Percentiles rank a stretch among this genome's conserved stretches.
These are phyloP conservation scores for Poecilia gillii DNA, from an alignment of 2,797 vertebrate species.

Conservation along the genomic window DNA sequence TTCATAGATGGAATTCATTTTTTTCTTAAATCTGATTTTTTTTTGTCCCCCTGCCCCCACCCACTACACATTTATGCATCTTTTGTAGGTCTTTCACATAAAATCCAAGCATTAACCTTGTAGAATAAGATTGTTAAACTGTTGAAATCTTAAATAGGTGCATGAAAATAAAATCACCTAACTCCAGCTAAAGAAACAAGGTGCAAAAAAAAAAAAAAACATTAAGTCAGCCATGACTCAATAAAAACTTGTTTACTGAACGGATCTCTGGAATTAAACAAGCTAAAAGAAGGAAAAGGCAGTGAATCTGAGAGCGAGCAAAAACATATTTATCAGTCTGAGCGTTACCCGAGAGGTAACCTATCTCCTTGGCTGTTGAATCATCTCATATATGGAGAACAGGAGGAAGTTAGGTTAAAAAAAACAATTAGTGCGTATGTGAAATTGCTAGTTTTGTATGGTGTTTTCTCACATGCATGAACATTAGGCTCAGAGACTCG, in stretches of 20 bases:
- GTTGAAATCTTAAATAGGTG: background rate
- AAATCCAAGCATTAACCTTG: background rate
- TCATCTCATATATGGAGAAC: conserved; percentile 52
- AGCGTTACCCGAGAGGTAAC: conserved; percentile 21
- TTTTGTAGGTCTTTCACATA: background rate
- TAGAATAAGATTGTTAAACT: background rate
- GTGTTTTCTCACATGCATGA: conserved; percentile 60
- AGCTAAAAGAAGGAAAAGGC: background rate
- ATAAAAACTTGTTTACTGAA: conserved; percentile 9
- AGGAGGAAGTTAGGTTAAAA: conserved; percentile 42
- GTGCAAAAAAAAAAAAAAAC: conserved; percentile 15
- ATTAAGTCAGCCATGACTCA: conserved; percentile 8
- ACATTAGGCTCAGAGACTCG: conserved; percentile 65
- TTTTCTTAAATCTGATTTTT: background rate
- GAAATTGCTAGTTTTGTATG: background rate
- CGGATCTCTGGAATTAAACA: too few species aligned
- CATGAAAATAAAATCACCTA: conserved; percentile 11
- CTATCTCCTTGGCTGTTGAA: conserved; percentile 29
- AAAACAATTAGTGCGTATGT: conserved; percentile 30
- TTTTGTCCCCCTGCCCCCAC: too few species aligned
- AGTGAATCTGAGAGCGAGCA: background rate
- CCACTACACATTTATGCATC: background rate
- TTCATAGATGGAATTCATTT: background rate
- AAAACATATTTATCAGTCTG: conserved; percentile 29
- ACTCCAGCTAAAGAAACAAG: conserved; percentile 38